phyloP scores from a whole-genome alignment of 2,888 invertebrate species.

The Tethea ocularis region DNA sequence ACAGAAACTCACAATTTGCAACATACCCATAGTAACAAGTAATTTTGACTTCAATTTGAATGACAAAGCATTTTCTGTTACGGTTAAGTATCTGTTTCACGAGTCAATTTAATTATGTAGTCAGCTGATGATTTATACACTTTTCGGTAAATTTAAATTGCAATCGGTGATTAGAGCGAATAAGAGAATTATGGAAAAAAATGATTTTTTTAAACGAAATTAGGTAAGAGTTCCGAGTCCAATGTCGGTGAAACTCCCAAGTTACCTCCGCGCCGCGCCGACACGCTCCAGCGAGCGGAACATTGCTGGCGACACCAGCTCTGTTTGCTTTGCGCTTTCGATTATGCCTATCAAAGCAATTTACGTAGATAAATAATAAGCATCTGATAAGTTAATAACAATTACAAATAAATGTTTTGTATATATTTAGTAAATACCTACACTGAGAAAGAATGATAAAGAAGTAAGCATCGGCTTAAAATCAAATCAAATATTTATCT shows the following conservation, averaged over 20 bases:
- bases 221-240: constrained; percentile 68
- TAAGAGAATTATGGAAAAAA: constrained; percentile 43
- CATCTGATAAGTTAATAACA: not conserved
- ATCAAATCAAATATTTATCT: no score
- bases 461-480: no score
- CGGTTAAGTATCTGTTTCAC: constrained; percentile 10
- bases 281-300: constrained; percentile 71
- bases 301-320: constrained; percentile 72
- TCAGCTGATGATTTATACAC: constrained; percentile 33
- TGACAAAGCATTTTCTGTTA: constrained; percentile 4
- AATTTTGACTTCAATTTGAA: no score
- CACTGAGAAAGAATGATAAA: no score
- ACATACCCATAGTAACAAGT: no score
- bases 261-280: constrained; percentile 48
- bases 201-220: constrained; percentile 56
- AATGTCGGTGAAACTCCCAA: constrained; percentile 71
- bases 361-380: not conserved
- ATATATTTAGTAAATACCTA: not conserved
- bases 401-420: not conserved
- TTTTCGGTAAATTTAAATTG: constrained; percentile 45
- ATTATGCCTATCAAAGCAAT: constrained; percentile 35
- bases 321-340: constrained; percentile 58
- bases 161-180: constrained; percentile 40
- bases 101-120: constrained; percentile 30
- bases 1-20: no score